Evolutionary conservation across 1,140 invertebrate genomes (phyloP), one percentile per base, ranked within the genome.

Genomic region (Pseudobourletiella spinata): DNA sequence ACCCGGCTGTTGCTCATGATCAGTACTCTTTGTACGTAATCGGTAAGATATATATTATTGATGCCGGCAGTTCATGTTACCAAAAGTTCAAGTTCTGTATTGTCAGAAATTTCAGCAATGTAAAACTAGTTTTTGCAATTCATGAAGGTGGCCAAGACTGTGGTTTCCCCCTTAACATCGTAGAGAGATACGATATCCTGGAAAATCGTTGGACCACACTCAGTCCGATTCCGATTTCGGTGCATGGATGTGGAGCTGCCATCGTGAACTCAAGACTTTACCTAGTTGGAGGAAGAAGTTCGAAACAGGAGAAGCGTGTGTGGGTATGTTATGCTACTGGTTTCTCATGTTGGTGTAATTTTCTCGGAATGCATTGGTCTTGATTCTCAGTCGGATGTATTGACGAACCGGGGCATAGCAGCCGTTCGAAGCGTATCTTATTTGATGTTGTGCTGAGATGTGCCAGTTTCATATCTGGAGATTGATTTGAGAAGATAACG

Each of bases 241-340:
- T 73, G 43, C 67, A 71, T 30, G 72, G 72, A 46, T 68, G 69
- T 58, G 72, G 70, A 16, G 71, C 72, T 50, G 69, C 70, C 6
- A 54, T 73, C 22, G 63, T 72, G 14, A 69, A 72, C 35, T 39
- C 57, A 4, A 44, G 63, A 28, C 57, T 73, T n/a, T 67, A 68
- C 54, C 42, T 73, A 18, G 66, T 68, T 24, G 72, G 72, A 22
- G 72, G 72, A 26, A 29, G 64, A 20, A 67, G 68, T 56, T 68
- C 66, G 25, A 64, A 66, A 52, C 61, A 65, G 44, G 71, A 73
- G 58, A 72, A 67, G 29, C 60, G 67, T 58, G 65, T 68, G 39
- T 73, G 72, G 72, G 72, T 73, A 69, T 46, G 64, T 22, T 55
- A 6, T 52, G n/a, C n/a, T n/a, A n/a, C 46, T 11, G 16, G 8